Conservation (phyloP, 2,888 invertebrate genomes). For the Caenorhabditis doughertyi region DNA sequence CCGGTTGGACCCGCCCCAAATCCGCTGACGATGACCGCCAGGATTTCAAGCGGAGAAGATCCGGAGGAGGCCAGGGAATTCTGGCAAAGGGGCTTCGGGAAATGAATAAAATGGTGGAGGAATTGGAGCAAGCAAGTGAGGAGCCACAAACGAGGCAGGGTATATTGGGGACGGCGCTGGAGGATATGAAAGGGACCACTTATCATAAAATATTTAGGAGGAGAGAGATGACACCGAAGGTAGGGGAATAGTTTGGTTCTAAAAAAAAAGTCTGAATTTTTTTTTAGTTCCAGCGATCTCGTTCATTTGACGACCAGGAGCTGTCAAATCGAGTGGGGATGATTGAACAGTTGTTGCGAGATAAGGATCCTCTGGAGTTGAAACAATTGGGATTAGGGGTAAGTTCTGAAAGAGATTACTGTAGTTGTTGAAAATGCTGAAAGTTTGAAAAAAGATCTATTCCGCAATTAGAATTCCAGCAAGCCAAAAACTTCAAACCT, state of each 20-base stretch:
- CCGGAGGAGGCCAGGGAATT: conserved; percentile 46
- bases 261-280: too few species aligned
- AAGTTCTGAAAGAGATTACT: too few species aligned
- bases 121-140: conserved; percentile 57
- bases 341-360: conserved; percentile 62
- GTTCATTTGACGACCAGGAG: conserved; percentile 59
- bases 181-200: conserved; percentile 63
- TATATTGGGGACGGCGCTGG: conserved; percentile 75
- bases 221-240: conserved; percentile 51
- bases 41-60: conserved; percentile 4
- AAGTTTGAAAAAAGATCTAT: too few species aligned
- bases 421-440: too few species aligned
- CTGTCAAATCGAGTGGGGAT: conserved; percentile 56
- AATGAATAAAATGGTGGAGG: conserved; percentile 62
- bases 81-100: conserved; percentile 58
- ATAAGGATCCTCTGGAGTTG: conserved; percentile 61
- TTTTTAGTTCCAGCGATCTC: conserved; percentile 51
- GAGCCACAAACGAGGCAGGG: conserved; percentile 69
- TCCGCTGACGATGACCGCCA: conserved; percentile 41
- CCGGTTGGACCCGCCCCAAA: conserved; percentile 10
- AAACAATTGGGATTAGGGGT: conserved; percentile 66
- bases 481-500: too few species aligned
- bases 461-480: too few species aligned
- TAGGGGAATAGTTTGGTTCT: neutral
- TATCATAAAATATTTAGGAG: conserved; percentile 48